Percentiles rank a stretch among this genome's conserved stretches.
Conservation (phyloP, 2,888 invertebrate species). For the Pseudococcus longispinus region DNA sequence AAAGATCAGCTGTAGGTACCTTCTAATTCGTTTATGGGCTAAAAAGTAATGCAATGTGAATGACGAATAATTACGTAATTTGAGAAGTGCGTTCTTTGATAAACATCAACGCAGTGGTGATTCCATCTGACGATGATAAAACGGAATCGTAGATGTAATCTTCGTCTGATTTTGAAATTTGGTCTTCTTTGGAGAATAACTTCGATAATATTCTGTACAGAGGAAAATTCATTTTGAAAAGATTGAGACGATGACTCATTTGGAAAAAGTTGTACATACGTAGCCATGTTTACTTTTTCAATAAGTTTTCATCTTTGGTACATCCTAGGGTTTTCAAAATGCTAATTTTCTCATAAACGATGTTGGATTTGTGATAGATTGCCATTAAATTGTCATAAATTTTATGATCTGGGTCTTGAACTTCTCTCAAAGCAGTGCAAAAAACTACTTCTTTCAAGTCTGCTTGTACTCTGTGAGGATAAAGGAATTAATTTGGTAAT, state of each 20-base stretch:
- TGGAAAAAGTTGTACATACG: too few relatives aligned
- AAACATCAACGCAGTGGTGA: background rate
- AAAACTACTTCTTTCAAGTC: constrained; percentile 53
- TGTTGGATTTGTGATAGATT: background rate
- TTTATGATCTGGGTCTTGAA: background rate
- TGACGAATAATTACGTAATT: background rate
- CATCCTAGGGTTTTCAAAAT: background rate
- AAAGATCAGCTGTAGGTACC: background rate
- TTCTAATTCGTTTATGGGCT: background rate
- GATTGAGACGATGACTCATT: background rate
- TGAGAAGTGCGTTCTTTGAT: background rate
- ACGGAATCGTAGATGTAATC: background rate
- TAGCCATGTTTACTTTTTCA: background rate
- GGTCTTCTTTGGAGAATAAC: background rate
- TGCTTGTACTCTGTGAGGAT: constrained; percentile 51
- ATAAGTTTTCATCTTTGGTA: background rate
- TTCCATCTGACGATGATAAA: constrained; percentile 4
- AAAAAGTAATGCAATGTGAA: background rate
- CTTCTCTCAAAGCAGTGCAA: constrained; percentile 48
- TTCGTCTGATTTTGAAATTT: background rate
- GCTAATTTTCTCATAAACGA: background rate
- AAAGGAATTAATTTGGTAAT: background rate
- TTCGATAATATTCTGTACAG: background rate
- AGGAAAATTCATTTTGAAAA: background rate
- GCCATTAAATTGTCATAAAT: background rate